A percentile compares a stretch with the other conserved stretches of the same genome.
Evolutionary conservation across 2,888 invertebrate genomes (phyloP).

Genomic region (Amblyjoppa proteus): DNA sequence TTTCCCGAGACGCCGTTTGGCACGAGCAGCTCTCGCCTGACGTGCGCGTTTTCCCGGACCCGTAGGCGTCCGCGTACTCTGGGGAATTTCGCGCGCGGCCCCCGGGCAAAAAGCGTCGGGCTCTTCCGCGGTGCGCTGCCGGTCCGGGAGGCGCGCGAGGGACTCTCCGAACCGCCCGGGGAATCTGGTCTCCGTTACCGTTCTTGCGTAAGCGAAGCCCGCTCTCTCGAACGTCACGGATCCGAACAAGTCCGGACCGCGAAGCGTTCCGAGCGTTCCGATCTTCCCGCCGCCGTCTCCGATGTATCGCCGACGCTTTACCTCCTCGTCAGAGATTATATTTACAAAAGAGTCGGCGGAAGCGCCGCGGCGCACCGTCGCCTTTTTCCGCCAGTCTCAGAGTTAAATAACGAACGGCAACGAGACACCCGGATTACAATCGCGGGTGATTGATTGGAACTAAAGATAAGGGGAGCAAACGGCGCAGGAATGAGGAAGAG

Average conservation of each 20-base stretch:
- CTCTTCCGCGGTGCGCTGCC: constrained; percentile 36
- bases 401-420: not conserved
- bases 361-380: constrained; percentile 7
- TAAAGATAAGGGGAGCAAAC: constrained; percentile 6
- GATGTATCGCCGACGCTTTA: not conserved
- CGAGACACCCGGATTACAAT: not conserved
- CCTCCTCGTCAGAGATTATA: constrained; percentile 15
- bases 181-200: constrained; percentile 69
- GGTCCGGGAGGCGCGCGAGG: constrained; percentile 17
- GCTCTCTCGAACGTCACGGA: constrained; percentile 28
- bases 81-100: constrained; percentile 17
- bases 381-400: not conserved
- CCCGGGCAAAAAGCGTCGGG: constrained; percentile 51
- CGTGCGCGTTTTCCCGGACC: not conserved
- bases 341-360: constrained; percentile 13
- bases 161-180: constrained; percentile 58
- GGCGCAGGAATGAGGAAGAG: not conserved
- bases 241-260: constrained; percentile 24
- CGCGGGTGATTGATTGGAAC: constrained; percentile 13
- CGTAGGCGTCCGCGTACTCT: constrained; percentile 8
- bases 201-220: constrained; percentile 66
- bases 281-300: constrained; percentile 1
- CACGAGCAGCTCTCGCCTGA: not conserved
- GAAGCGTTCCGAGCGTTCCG: constrained; percentile 9
- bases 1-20: not conserved